Evolutionary conservation across 2,888 invertebrate genomes (phyloP).

Genomic region (Druceiella hillmani): DNA sequence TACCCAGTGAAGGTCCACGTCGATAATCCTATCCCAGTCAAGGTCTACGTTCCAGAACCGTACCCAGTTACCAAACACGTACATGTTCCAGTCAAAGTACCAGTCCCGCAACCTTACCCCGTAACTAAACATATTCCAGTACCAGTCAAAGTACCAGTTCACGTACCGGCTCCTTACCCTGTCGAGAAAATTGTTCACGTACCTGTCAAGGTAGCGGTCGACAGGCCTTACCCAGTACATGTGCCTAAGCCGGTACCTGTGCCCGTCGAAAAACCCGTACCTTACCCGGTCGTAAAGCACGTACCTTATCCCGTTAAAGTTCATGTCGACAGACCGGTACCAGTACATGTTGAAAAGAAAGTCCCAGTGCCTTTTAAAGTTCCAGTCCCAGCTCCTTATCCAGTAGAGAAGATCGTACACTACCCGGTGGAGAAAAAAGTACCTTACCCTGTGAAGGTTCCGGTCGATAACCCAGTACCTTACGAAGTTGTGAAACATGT

Average conservation of each 20-base stretch:
- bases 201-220: conserved; percentile 65
- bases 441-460: conserved; percentile 59
- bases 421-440: conserved; percentile 62
- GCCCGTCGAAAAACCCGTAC: conserved; percentile 67
- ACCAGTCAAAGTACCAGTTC: conserved; percentile 63
- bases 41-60: conserved; percentile 61
- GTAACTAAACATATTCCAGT: conserved; percentile 65
- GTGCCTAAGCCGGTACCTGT: conserved; percentile 64
- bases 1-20: conserved; percentile 52
- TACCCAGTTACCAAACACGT: conserved; percentile 59
- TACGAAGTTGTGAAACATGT: conserved; percentile 64
- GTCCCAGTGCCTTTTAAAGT: conserved; percentile 73
- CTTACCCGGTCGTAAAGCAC: conserved; percentile 66
- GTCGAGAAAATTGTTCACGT: conserved; percentile 69
- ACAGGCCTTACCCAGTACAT: conserved; percentile 63
- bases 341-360: conserved; percentile 72
- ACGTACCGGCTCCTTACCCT: conserved; percentile 67
- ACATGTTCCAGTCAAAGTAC: conserved; percentile 66
- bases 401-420: conserved; percentile 60
- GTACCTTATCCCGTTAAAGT: conserved; percentile 69
- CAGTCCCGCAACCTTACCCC: conserved; percentile 66
- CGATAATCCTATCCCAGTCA: conserved; percentile 57
- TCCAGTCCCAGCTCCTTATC: conserved; percentile 65
- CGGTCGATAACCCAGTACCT: conserved; percentile 54
- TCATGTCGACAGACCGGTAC: conserved; percentile 61